phyloP scores from a whole-genome alignment of 1,140 invertebrate species.

The Diabrotica virgifera region DNA sequence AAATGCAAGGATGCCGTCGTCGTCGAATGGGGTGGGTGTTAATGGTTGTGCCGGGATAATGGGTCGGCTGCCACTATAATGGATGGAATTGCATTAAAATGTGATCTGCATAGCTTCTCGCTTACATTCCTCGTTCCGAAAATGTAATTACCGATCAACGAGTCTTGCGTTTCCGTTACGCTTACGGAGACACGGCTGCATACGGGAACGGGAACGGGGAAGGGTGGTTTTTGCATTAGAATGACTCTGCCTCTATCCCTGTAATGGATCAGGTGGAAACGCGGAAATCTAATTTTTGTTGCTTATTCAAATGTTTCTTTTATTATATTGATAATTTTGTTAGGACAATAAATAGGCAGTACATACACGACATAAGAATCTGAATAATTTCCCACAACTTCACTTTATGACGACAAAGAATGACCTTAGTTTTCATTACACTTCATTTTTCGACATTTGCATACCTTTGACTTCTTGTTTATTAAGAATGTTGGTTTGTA shows the following conservation, averaged over 20 bases:
- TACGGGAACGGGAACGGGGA: background rate
- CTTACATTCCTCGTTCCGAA: conserved; percentile 44
- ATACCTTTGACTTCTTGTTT: too few species aligned
- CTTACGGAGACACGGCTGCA: background rate
- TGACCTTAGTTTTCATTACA: too few species aligned
- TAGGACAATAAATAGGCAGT: too few species aligned
- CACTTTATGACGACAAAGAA: too few species aligned
- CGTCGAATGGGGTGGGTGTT: conserved; percentile 40
- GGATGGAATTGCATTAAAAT: conserved; percentile 53
- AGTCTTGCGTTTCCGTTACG: conserved; percentile 1
- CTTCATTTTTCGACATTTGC: too few species aligned
- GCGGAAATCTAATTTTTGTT: background rate
- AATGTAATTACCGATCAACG: conserved; percentile 47
- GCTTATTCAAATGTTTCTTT: too few species aligned
- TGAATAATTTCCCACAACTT: too few species aligned
- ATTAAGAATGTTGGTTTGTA: too few species aligned
- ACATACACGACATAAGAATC: too few species aligned
- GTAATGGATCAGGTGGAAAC: background rate
- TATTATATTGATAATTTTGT: too few species aligned
- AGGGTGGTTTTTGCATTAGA: background rate
- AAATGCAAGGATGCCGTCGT: conserved; percentile 31
- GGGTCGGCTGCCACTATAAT: conserved; percentile 41
- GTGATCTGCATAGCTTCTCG: conserved; percentile 49
- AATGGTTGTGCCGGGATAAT: conserved; percentile 44
- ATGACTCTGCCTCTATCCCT: background rate